Conservation (phyloP, 2,113 vertebrate species). For the Neopipo cinnamomea region DNA sequence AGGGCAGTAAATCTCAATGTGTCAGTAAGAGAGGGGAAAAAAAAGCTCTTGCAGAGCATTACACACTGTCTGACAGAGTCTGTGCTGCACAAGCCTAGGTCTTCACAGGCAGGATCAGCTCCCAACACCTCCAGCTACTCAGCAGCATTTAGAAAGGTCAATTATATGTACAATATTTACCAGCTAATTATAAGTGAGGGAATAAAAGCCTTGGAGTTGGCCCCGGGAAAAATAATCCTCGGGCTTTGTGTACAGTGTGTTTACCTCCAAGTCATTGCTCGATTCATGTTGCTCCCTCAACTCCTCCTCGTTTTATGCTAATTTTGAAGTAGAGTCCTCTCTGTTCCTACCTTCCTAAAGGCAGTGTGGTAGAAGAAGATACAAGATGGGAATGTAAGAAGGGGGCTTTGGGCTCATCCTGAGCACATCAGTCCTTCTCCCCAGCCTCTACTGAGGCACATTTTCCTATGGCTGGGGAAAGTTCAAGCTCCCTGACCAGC, state of each 20-base stretch:
- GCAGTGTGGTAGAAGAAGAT: background rate
- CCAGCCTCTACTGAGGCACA: background rate
- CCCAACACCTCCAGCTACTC: slow-evolving; percentile 9
- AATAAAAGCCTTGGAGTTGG: background rate
- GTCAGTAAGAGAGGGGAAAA: background rate
- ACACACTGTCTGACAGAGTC: background rate
- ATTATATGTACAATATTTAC: background rate
- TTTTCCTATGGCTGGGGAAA: background rate
- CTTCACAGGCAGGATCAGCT: background rate
- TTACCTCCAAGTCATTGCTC: background rate
- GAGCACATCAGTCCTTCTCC: background rate
- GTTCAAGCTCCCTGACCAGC: slow-evolving; percentile 2
- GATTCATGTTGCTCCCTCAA: background rate
- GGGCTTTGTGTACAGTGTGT: background rate
- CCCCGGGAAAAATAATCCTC: background rate
- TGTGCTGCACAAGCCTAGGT: background rate
- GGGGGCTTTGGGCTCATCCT: background rate
- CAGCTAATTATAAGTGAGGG: background rate
- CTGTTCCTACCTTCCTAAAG: accelerated
- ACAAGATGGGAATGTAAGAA: background rate
- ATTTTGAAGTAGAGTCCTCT: background rate
- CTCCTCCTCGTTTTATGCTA: background rate
- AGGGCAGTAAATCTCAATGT: slow-evolving; percentile 37
- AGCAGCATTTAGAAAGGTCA: slow-evolving; percentile 27
- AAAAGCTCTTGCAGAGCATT: background rate